Base-by-base conservation (phyloP, 92 coral and sea anemone species). In the Isaurus tuberculatus region DNA sequence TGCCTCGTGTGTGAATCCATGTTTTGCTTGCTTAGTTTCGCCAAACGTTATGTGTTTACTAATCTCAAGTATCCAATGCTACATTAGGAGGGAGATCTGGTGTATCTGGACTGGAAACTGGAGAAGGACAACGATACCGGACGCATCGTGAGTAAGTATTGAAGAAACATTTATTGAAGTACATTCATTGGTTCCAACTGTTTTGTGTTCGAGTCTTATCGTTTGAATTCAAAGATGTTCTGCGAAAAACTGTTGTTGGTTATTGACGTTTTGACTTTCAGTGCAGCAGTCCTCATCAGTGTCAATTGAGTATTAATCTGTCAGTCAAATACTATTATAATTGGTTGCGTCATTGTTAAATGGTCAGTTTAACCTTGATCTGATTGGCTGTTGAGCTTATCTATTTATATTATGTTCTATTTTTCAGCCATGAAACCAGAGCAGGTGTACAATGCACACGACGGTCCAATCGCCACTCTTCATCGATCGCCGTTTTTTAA, bases 101-200 rank as follows among this genome's bases (percentile, higher is more conserved):
- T 94, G 51, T 94, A 94, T 87, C 66, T 96, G 83, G 99, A 94
- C 64, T 96, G 99, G 99, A 94, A 90, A 85, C 95, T 95, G 31
- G 94, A 89, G 33, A 96, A 96, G 40, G 99, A 96, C 82, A 87
- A 92, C 17, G 99, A 96, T 26, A 96, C 96, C 75, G 99, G 99
- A 27, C 94, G 91, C 29, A 88, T 95, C 44, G 82, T 85, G 53
- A 80, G 97, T 93, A 79, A 77, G 95, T 89, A 30, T 11, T 22
- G 17, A 43, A 26, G 31, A 70, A 13, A 36, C 22, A 63, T 26
- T 17, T 4, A 63, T 63, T 31, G 87, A 67, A 72, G 16, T 32
- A 13, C 8, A 28, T 14, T 29, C 8, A n/a, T 8, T 31, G 8
- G 48, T 3, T 70, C n/a, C n/a, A n/a, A n/a, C n/a, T n/a, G n/a